Base-by-base conservation (phyloP, 2,888 invertebrate genomes). In the Diarsia mendica region DNA sequence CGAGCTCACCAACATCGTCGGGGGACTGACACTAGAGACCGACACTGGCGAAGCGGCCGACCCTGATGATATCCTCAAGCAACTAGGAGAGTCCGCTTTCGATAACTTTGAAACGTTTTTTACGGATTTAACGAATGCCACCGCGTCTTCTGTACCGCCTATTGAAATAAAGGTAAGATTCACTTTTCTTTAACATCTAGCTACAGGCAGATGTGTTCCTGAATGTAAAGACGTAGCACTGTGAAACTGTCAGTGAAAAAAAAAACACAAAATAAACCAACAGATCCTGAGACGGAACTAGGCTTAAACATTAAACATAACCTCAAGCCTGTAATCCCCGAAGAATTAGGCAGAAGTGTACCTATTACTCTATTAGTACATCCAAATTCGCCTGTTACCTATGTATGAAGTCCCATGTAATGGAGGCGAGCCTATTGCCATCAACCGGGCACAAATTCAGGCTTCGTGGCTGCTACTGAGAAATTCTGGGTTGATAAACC, bases 81-180 rank as follows among this genome's bases (percentile, higher is more conserved):
- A 98, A 92, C 96, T 98, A 63, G 98, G 98, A 53, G 98, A 98
- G 89, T 98, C 98, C 72, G 97, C 98, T 78, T 98, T 99, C 90
- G 98, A 99, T 85, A 97, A 97, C 93, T 97, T 99, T 87, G 99
- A 99, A 91, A 98, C 98, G 86, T 97, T 98, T 91, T 97, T 98
- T 88, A 98, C 98, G 79, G 98, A 98, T 93, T 97, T 98, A 89
- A 98, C 98, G 67, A 97, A 97, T 84, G 97, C 97, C 53, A 96
- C 95, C 69, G 98, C 98, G 87, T 97, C 98, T 82, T 89, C 90
- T 67, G 95, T 92, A 73, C 96, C 96, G 69, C 96, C 95, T 81
- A 92, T 97, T 87, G 98, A 98, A 92, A 98, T 98, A 90, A 98
- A 98, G 97, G 98, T 98, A 92, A 92, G 93, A 65, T 33, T 64